Evolutionary conservation across 2,797 vertebrate species (phyloP).

Genomic region (Sebastes oblongus): DNA sequence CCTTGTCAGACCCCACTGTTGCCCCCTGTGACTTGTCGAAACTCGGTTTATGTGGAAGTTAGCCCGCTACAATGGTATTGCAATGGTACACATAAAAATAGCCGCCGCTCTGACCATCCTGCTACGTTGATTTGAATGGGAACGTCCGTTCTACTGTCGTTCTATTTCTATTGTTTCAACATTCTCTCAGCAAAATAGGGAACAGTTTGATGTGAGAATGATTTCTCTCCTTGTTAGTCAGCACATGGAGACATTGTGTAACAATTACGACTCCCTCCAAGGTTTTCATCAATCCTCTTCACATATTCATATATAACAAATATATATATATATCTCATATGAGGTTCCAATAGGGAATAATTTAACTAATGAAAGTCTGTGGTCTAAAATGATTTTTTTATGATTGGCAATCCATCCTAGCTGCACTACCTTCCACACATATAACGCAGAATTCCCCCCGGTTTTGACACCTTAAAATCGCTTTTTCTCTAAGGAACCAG

Average conservation of each 20-base stretch:
- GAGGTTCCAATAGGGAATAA: neutral
- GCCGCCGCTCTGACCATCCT: neutral
- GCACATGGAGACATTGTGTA: neutral
- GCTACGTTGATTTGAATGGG: neutral
- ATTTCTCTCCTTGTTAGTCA: neutral
- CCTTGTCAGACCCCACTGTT: no score
- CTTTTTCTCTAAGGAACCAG: neutral
- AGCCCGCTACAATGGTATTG: neutral
- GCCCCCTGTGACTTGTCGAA: no score
- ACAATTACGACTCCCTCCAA: neutral
- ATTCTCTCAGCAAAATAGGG: neutral
- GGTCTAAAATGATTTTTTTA: neutral
- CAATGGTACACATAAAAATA: neutral
- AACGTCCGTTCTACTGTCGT: neutral
- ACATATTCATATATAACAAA: neutral
- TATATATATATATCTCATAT: neutral
- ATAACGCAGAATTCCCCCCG: neutral
- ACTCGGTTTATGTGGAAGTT: neutral
- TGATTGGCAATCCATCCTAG: neutral
- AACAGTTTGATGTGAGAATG: neutral
- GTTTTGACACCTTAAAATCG: conserved; percentile 7
- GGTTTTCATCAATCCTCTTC: neutral
- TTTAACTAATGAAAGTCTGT: neutral
- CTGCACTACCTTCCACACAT: neutral
- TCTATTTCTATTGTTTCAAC: neutral